Conservation (phyloP, 2,113 vertebrate genomes). For the Dromiciops gliroides region DNA sequence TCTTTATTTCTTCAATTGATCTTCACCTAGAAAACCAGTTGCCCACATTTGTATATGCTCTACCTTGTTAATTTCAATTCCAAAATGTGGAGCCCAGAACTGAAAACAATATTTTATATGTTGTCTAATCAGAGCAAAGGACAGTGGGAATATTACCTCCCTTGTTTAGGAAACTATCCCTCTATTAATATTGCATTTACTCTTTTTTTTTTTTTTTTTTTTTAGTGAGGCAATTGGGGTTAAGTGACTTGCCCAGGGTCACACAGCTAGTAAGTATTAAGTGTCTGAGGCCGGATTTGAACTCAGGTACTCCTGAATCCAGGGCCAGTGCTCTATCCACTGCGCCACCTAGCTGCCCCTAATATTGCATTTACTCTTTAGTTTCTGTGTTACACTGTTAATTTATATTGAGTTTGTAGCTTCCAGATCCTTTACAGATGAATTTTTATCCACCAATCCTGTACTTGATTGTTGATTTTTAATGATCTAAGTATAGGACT, state of each 20-base stretch:
- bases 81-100: not conserved
- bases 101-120: not conserved
- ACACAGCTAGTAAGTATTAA: too few relatives aligned
- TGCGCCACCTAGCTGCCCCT: too few relatives aligned
- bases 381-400: not conserved
- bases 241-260: too few relatives aligned
- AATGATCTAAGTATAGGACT: not conserved
- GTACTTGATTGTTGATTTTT: not conserved
- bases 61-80: not conserved
- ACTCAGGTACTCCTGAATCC: too few relatives aligned
- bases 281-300: too few relatives aligned
- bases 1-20: not conserved
- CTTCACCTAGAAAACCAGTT: not conserved
- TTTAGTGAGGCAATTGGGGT: too few relatives aligned
- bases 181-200: not conserved
- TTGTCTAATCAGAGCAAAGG: not conserved
- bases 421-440: not conserved
- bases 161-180: not conserved
- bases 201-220: too few relatives aligned
- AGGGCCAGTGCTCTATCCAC: too few relatives aligned
- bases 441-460: not conserved
- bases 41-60: not conserved
- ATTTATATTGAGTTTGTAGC: not conserved
- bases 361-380: not conserved
- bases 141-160: not conserved